These are phyloP conservation scores for Dromaius novaehollandiae DNA, from an alignment of 2,113 vertebrate genomes.

Conservation along the genomic window DNA sequence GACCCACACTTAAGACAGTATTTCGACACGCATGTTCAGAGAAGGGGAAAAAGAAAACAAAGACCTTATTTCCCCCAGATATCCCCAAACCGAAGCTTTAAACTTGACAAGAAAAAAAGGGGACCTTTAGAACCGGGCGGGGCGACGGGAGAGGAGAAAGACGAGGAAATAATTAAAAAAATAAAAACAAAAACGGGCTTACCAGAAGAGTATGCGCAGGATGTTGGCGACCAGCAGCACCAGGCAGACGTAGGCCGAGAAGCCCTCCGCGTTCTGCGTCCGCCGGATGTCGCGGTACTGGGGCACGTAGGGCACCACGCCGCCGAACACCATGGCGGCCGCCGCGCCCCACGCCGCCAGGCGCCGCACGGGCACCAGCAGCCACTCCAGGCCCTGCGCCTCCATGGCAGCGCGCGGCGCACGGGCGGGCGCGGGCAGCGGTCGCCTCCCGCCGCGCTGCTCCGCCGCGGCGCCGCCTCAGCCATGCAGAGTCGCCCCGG, in stretches of 20 bases:
- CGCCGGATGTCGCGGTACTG: slow-evolving; percentile 93
- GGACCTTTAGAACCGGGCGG: not conserved
- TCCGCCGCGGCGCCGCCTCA: not conserved
- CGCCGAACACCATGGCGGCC: slow-evolving; percentile 93
- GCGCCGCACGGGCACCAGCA: slow-evolving; percentile 76
- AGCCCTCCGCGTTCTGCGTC: slow-evolving; percentile 92
- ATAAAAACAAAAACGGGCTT: not conserved
- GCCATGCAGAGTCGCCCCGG: not conserved
- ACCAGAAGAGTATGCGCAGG: slow-evolving; percentile 94
- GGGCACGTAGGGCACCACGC: slow-evolving; percentile 93
- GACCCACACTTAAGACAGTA: too few species aligned
- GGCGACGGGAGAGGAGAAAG: too few species aligned
- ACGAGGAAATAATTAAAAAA: too few species aligned
- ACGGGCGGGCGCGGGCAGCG: not conserved
- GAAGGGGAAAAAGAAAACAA: accelerated
- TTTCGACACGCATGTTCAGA: too few species aligned
- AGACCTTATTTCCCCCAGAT: not conserved
- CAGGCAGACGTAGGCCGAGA: slow-evolving; percentile 94
- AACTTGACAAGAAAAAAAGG: not conserved
- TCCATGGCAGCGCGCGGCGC: slow-evolving; percentile 78
- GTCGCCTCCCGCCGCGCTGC: not conserved
- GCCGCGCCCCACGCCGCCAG: slow-evolving; percentile 89
- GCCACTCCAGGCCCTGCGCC: slow-evolving; percentile 80
- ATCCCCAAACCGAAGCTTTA: not conserved
- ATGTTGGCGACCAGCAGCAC: slow-evolving; percentile 94